Conservation (phyloP, 2,888 invertebrate genomes). For the Clepsis dumicolana region DNA sequence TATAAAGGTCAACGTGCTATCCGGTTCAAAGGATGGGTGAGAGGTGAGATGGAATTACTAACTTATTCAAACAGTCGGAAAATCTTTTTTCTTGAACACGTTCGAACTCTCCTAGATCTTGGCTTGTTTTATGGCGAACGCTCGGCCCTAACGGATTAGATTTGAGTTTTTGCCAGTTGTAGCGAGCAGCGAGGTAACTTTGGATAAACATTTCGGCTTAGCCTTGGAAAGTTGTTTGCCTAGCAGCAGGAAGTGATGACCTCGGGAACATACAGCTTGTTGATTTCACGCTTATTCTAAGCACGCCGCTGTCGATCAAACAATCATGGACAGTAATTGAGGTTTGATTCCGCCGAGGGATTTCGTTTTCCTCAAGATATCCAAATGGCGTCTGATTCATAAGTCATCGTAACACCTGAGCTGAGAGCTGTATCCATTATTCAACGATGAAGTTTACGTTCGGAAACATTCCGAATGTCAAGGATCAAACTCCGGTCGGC, state of each 20-base stretch:
- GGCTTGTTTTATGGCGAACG: conserved; percentile 1
- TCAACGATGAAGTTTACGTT: conserved; percentile 16
- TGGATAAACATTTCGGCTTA: neutral
- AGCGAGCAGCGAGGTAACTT: neutral
- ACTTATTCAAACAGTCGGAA: conserved; percentile 5
- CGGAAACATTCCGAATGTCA: conserved; percentile 20
- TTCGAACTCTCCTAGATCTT: conserved; percentile 10
- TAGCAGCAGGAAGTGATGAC: conserved; percentile 1
- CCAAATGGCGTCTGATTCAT: conserved; percentile 3
- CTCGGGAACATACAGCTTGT: neutral
- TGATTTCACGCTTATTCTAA: conserved; percentile 2
- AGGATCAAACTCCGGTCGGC: conserved; percentile 22
- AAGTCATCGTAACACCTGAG: neutral
- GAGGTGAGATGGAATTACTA: neutral
- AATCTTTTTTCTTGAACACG: neutral
- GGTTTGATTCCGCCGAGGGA: neutral
- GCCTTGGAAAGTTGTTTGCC: conserved; percentile 6
- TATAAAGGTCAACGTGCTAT: neutral
- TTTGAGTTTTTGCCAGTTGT: conserved; percentile 6
- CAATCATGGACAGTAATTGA: neutral
- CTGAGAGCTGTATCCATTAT: conserved; percentile 14
- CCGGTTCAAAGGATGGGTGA: neutral
- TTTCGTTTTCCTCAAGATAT: neutral
- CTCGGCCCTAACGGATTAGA: conserved; percentile 4
- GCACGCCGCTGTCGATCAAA: neutral